A percentile compares a stretch with the other conserved stretches of the same genome.
Evolutionary conservation across 2,888 invertebrate species (phyloP).

Genomic region (Metacarcinus magister): DNA sequence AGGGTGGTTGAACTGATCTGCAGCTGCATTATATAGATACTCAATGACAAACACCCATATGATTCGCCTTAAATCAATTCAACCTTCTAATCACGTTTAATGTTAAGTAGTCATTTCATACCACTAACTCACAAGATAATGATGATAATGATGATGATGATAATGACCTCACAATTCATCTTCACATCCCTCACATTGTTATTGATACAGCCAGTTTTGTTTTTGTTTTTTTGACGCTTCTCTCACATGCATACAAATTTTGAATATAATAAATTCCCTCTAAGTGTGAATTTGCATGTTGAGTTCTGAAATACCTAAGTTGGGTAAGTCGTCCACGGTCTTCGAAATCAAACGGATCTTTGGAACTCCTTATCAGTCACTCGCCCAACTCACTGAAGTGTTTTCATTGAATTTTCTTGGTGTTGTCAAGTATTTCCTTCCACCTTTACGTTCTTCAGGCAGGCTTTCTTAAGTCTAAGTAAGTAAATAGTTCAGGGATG

Average conservation of each 20-base stretch:
- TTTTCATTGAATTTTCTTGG: neutral
- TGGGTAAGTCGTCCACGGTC: neutral
- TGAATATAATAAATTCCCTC: too few relatives aligned
- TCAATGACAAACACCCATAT: neutral
- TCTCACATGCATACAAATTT: too few relatives aligned
- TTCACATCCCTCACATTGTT: too few relatives aligned
- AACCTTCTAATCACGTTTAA: neutral
- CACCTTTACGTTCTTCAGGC: neutral
- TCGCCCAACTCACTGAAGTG: neutral
- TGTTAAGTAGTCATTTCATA: too few relatives aligned
- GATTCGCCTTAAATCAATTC: neutral
- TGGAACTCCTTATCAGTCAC: neutral
- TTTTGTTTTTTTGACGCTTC: too few relatives aligned
- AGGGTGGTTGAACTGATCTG: too few relatives aligned
- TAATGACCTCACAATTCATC: too few relatives aligned
- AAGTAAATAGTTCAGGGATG: neutral
- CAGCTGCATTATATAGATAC: neutral
- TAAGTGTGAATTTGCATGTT: neutral
- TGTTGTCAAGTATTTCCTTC: neutral
- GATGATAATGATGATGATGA: too few relatives aligned
- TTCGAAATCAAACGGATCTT: neutral
- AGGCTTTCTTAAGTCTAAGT: neutral
- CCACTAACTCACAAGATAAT: too few relatives aligned
- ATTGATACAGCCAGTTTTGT: too few relatives aligned
- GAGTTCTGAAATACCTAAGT: neutral